phyloP scores from a whole-genome alignment of 1,140 invertebrate genomes.

The Andrena cerasifolii region DNA sequence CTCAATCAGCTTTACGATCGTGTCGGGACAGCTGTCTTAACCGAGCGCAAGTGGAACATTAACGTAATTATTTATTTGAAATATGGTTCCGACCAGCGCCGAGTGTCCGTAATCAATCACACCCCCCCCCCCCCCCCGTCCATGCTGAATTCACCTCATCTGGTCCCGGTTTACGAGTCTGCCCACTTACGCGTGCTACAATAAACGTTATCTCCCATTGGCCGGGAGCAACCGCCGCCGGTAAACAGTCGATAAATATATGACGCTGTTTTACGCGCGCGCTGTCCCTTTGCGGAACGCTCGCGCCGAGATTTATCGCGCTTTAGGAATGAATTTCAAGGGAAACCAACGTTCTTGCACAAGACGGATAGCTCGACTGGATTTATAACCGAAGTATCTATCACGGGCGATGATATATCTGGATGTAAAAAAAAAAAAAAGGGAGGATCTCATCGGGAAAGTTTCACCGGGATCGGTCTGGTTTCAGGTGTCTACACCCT shows the following conservation, averaged over 20 bases:
- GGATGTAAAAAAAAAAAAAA: too few species aligned
- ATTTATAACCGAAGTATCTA: too few species aligned
- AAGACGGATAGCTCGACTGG: not conserved
- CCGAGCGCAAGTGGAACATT: conserved; percentile 3
- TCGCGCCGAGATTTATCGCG: conserved; percentile 1
- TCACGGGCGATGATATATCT: too few species aligned
- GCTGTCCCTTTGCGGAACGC: not conserved
- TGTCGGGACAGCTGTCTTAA: conserved; percentile 12
- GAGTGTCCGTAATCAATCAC: conserved; percentile 34
- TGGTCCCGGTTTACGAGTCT: conserved; percentile 30
- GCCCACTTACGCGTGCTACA: conserved; percentile 27
- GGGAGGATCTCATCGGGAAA: too few species aligned
- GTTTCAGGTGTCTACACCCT: conserved; percentile 81
- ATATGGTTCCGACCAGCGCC: not conserved
- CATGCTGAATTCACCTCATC: not conserved
- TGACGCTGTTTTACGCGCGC: not conserved
- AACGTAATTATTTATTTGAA: conserved; percentile 42
- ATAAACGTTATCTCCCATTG: conserved; percentile 27
- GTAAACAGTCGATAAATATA: conserved; percentile 49
- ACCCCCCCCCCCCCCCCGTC: conserved; percentile 4
- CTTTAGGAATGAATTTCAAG: conserved; percentile 1
- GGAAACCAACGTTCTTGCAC: not conserved
- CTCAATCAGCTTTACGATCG: not conserved
- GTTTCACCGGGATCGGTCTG: conserved; percentile 26
- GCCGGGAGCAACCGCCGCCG: conserved; percentile 17